These are phyloP conservation scores for Tenrec ecaudatus DNA, from an alignment of 2,113 vertebrate genomes.

Conservation along the genomic window DNA sequence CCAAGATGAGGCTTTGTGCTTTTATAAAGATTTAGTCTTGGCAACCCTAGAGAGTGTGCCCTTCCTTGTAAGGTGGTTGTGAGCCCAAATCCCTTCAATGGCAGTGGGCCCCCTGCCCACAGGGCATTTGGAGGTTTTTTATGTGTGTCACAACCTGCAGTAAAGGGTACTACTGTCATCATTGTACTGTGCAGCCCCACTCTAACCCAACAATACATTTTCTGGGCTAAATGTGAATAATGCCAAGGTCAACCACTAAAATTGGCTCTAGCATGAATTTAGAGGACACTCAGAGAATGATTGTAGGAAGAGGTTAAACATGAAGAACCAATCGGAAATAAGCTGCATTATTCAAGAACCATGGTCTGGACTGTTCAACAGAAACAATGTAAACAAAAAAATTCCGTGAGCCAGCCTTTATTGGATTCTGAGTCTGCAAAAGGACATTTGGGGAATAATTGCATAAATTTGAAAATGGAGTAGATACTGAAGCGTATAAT, in stretches of 20 bases:
- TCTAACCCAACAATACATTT: neutral
- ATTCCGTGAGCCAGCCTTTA: neutral
- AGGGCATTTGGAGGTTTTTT: neutral
- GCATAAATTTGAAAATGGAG: too few species aligned
- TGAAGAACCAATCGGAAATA: neutral
- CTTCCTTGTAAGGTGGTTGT: too few species aligned
- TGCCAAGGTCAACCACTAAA: neutral
- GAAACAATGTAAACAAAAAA: neutral
- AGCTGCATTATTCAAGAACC: constrained; percentile 7
- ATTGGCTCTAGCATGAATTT: neutral
- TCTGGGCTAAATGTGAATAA: neutral
- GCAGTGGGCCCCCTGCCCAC: too few species aligned
- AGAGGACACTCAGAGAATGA: neutral
- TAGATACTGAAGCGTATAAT: too few species aligned
- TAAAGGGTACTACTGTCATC: neutral
- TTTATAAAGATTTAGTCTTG: too few species aligned
- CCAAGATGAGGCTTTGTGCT: too few species aligned
- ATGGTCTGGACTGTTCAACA: neutral
- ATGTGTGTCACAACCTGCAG: neutral
- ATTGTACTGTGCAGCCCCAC: neutral
- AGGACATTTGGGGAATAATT: too few species aligned
- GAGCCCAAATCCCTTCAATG: too few species aligned
- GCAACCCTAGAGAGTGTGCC: too few species aligned
- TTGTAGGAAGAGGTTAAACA: neutral
- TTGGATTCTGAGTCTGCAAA: too few species aligned